Percentiles rank a stretch among this genome's conserved stretches.
phyloP scores from a whole-genome alignment of 2,888 invertebrate species.

The Harpalus rubripes region DNA sequence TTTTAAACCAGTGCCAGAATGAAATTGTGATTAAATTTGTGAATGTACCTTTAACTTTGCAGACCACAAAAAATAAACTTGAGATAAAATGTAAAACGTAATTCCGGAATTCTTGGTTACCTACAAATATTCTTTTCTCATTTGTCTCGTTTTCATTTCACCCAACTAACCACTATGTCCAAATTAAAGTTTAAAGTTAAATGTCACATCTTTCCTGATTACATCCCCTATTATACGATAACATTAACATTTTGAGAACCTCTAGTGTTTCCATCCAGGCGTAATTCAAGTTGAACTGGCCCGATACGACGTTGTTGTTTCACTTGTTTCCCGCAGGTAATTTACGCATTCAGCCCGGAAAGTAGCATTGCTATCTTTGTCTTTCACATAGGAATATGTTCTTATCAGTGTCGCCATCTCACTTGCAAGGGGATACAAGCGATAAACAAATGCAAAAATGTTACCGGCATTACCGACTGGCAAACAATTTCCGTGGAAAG shows the following conservation, averaged over 20 bases:
- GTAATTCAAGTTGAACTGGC: slow-evolving; percentile 37
- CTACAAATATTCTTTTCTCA: background rate
- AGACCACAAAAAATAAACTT: too few relatives aligned
- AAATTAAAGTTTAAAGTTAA: slow-evolving; percentile 12
- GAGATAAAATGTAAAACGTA: too few relatives aligned
- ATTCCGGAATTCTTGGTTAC: too few relatives aligned
- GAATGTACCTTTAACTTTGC: too few relatives aligned
- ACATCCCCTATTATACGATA: slow-evolving; percentile 19
- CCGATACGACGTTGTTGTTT: slow-evolving; percentile 42
- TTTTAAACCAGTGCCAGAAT: too few relatives aligned
- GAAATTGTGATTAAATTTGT: too few relatives aligned
- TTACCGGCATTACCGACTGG: slow-evolving; percentile 5
- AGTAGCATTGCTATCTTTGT: background rate
- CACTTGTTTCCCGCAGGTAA: slow-evolving; percentile 50
- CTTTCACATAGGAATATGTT: background rate
- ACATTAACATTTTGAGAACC: slow-evolving; percentile 22
- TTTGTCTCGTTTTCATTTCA: background rate
- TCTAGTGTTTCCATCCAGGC: background rate
- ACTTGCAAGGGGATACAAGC: slow-evolving; percentile 8
- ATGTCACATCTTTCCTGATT: background rate
- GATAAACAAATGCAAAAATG: slow-evolving; percentile 43
- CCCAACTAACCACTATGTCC: background rate
- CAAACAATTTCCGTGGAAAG: slow-evolving; percentile 13
- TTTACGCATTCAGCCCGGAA: slow-evolving; percentile 39
- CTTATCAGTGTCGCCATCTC: slow-evolving; percentile 30